A percentile compares a stretch with the other conserved stretches of the same genome.
Evolutionary conservation across 2,888 invertebrate species (phyloP).

Genomic region (Sthenelais limicola): DNA sequence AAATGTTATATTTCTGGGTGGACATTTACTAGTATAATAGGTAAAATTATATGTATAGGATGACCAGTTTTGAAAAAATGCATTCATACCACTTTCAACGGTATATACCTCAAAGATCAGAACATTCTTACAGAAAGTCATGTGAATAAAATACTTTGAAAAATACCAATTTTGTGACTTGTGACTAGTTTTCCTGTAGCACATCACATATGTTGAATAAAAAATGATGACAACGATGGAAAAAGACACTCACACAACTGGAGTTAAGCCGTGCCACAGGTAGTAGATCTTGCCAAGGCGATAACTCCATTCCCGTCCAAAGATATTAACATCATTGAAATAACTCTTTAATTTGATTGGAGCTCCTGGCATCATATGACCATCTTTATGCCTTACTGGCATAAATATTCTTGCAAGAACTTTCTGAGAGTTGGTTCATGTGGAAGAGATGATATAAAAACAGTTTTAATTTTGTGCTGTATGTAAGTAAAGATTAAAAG

Average conservation of each 20-base stretch:
- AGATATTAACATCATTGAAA: slow-evolving; percentile 29
- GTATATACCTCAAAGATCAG: too few species aligned
- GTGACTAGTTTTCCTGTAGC: too few species aligned
- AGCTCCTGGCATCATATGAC: slow-evolving; percentile 19
- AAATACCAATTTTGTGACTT: too few species aligned
- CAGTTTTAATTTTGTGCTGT: too few species aligned
- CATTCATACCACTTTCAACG: background rate
- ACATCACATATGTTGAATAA: too few species aligned
- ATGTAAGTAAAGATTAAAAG: too few species aligned
- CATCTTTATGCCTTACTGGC: background rate
- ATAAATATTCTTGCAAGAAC: background rate
- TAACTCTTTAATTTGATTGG: slow-evolving; percentile 17
- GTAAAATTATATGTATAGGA: too few species aligned
- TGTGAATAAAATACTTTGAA: background rate
- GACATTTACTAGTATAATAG: too few species aligned
- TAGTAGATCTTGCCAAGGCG: slow-evolving; percentile 11
- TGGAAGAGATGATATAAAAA: too few species aligned
- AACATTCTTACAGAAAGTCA: background rate
- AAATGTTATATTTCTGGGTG: too few species aligned
- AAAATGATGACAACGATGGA: too few species aligned
- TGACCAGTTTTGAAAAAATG: background rate
- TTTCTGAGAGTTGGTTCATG: too few species aligned
- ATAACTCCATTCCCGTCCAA: background rate
- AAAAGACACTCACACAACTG: slow-evolving; percentile 34
- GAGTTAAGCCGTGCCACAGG: slow-evolving; percentile 10